Conservation (phyloP, 2,797 vertebrate genomes). For the Enteromius radiatus region DNA sequence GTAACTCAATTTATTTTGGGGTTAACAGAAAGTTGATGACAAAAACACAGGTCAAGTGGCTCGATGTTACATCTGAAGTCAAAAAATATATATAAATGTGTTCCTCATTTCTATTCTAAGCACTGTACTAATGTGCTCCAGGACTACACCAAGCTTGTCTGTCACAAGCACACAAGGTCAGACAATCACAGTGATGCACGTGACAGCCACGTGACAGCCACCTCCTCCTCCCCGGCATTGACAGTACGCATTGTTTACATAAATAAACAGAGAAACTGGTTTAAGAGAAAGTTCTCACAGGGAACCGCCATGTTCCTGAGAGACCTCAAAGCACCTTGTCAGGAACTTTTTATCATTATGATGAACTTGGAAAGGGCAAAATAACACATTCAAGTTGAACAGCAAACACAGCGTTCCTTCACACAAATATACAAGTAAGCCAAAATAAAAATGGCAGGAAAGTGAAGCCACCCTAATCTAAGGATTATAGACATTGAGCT, state of each 20-base stretch:
- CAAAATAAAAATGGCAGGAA: slow-evolving; percentile 28
- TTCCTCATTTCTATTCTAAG: slow-evolving; percentile 51
- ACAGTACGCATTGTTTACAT: slow-evolving; percentile 56
- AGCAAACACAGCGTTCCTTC: not conserved
- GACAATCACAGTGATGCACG: slow-evolving; percentile 40
- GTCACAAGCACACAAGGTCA: slow-evolving; percentile 52
- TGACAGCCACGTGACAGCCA: slow-evolving; percentile 43
- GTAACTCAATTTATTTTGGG: not conserved
- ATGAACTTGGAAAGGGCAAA: slow-evolving; percentile 20
- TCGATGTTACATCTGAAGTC: not conserved
- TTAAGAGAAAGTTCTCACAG: slow-evolving; percentile 34
- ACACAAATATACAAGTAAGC: not conserved
- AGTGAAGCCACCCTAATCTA: not conserved
- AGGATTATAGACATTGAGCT: slow-evolving; percentile 22
- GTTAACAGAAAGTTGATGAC: not conserved
- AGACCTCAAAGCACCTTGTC: slow-evolving; percentile 21
- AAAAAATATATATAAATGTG: slow-evolving; percentile 17
- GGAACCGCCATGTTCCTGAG: slow-evolving; percentile 16
- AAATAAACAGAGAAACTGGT: slow-evolving; percentile 41
- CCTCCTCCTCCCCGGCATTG: slow-evolving; percentile 6
- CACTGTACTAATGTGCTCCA: slow-evolving; percentile 40
- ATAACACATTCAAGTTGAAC: not conserved
- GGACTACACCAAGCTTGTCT: slow-evolving; percentile 42
- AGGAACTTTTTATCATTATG: slow-evolving; percentile 37
- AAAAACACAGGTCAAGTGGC: slow-evolving; percentile 29